Evolutionary conservation across 2,797 vertebrate genomes (phyloP), one percentile per base, ranked within the genome.

Genomic region (Paramormyrops hopkinsi): DNA sequence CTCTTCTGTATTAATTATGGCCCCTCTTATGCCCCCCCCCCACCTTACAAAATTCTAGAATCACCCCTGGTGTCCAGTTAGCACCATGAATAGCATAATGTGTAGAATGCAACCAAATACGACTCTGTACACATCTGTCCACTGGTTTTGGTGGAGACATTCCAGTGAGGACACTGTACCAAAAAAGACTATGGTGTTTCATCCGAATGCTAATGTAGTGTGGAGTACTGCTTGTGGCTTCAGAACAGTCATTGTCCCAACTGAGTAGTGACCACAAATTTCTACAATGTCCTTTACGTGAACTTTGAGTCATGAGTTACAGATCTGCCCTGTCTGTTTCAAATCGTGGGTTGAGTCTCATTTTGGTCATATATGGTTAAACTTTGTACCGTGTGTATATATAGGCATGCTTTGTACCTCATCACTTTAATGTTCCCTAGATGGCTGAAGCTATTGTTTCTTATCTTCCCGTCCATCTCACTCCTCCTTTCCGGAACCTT

Each of bases 401-500:
- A 44, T 87, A 9, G 41, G 41, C 41, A 14, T 51, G 84, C 53
- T 54, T 86, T 86, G 51, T 87, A 87, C 54, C 51, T n/a, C 86
- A n/a, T 33, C 25, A 44, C 22, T 85, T 50, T 17, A 85, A 14
- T 48, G 17, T 41, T 59, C 2, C 29, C 29, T 51, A 19, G 85
- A n/a, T n/a, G 33, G 29, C 29, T 50, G 83, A 87, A 59, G 25
- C 22, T 86, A 14, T 62, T 56, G 51, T 87, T 29, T 7, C 1
- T 37, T 56, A 17, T 69, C 14, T 56, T 46, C 2, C 22, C 9
- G 19, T 59, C 29, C 46, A 22, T 87, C 82, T 53, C 25, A 19
- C 29, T 62, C 12, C n/a, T 41, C 50, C 73, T 4, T 53, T 88
- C 29, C 83, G 46, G 59, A 50, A 90, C 11, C 88, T 33, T 92